A percentile compares a stretch with the other conserved stretches of the same genome.
Evolutionary conservation across 2,888 invertebrate species (phyloP).

Genomic region (Thecocarcelia acutangulata): DNA sequence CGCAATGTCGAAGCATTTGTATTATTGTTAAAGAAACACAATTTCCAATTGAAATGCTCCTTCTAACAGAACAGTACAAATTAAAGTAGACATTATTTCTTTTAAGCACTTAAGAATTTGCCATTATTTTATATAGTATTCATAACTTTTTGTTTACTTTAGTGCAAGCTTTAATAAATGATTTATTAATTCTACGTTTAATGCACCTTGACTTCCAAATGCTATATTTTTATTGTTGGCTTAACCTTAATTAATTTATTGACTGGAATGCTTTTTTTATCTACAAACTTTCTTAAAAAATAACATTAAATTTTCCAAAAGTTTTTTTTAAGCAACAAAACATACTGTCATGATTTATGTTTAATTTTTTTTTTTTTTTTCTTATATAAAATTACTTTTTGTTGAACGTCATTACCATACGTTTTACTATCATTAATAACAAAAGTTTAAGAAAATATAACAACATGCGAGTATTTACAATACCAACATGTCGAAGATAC

Average conservation of each 20-base stretch:
- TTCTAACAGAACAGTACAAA: no score
- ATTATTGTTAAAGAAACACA: no score
- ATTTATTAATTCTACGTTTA: no score
- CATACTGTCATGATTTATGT: conserved; percentile 54
- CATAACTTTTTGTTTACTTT: no score
- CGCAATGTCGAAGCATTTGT: no score
- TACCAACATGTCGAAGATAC: conserved; percentile 42
- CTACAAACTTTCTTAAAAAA: background rate
- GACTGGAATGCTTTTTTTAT: background rate
- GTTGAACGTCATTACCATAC: conserved; percentile 59
- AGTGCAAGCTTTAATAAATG: no score
- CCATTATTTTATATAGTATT: no score
- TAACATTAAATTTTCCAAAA: conserved; percentile 32
- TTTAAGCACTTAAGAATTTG: no score
- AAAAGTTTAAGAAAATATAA: conserved; percentile 40
- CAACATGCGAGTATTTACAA: conserved; percentile 7
- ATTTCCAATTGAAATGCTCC: no score
- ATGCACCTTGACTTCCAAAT: background rate
- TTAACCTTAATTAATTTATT: conserved; percentile 1
- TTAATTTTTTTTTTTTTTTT: conserved; percentile 15
- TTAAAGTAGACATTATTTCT: background rate
- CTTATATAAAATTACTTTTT: conserved; percentile 25
- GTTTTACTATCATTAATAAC: conserved; percentile 61
- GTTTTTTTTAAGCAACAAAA: background rate
- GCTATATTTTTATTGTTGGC: background rate